phyloP scores from a whole-genome alignment of 2,113 vertebrate genomes.

The Trematocara stigmaticum region DNA sequence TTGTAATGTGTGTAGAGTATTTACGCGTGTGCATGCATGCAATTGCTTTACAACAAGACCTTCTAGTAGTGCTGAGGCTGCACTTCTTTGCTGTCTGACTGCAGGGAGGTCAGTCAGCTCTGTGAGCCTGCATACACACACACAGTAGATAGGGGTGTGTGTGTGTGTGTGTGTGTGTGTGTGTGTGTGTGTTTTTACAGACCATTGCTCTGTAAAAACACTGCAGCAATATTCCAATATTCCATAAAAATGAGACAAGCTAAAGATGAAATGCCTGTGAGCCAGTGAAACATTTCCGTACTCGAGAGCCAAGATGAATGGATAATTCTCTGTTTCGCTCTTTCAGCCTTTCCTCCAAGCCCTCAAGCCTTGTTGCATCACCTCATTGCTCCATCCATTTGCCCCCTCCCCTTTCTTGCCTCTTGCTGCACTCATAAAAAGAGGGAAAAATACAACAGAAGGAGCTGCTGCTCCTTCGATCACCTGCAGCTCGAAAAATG shows the following conservation, averaged over 20 bases:
- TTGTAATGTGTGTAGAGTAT: not conserved
- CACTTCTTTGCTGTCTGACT: constrained; percentile 57
- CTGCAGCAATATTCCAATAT: constrained; percentile 44
- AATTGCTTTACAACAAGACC: constrained; percentile 39
- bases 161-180: not conserved
- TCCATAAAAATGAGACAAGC: constrained; percentile 35
- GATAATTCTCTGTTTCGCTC: constrained; percentile 4
- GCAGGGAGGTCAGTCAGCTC: constrained; percentile 33
- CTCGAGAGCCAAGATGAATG: constrained; percentile 23
- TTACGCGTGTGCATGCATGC: not conserved
- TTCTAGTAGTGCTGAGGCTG: constrained; percentile 54
- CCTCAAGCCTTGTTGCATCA: constrained; percentile 4
- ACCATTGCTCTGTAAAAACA: not conserved
- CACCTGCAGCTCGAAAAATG: constrained; percentile 23
- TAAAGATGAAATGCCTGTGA: constrained; percentile 26
- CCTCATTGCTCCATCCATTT: not conserved
- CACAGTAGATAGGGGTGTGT: not conserved
- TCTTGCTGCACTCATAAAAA: constrained; percentile 26
- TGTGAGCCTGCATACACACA: not conserved
- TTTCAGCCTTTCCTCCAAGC: not conserved
- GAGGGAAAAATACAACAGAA: constrained; percentile 28
- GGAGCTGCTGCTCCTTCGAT: constrained; percentile 39
- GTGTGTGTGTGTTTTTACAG: too few relatives aligned
- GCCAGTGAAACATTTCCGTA: constrained; percentile 19
- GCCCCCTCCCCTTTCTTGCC: not conserved